phyloP scores from a whole-genome alignment of 2,888 invertebrate genomes.

The Andricus curvator region DNA sequence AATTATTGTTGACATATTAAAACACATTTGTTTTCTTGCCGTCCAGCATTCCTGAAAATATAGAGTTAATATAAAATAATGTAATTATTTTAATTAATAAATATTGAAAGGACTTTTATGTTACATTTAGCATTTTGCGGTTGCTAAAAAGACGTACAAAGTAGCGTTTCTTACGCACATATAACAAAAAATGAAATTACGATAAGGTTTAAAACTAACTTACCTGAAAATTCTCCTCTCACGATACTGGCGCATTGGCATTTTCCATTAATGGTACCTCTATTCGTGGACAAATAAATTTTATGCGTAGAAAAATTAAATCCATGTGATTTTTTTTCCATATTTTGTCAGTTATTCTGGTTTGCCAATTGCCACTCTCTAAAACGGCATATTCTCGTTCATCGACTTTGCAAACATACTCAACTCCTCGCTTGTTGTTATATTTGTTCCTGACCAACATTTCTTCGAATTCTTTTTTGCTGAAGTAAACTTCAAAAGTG shows the following conservation, averaged over 20 bases:
- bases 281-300: neutral
- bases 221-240: neutral
- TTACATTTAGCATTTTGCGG: too few relatives aligned
- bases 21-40: too few relatives aligned
- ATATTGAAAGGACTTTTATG: too few relatives aligned
- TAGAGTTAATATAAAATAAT: too few relatives aligned
- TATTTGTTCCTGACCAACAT: neutral
- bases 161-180: too few relatives aligned
- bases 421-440: neutral
- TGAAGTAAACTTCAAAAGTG: neutral
- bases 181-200: too few relatives aligned
- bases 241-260: neutral
- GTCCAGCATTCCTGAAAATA: too few relatives aligned
- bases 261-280: neutral
- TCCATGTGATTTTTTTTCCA: neutral
- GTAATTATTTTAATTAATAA: too few relatives aligned
- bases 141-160: too few relatives aligned
- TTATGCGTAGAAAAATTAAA: neutral
- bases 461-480: neutral
- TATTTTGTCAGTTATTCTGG: neutral
- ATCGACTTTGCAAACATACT: neutral
- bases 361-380: neutral
- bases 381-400: conserved; percentile 2
- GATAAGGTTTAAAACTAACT: neutral
- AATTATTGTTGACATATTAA: too few relatives aligned